A percentile compares a stretch with the other conserved stretches of the same genome.
Conservation (phyloP, 2,888 invertebrate genomes). For the Rapana venosa region DNA sequence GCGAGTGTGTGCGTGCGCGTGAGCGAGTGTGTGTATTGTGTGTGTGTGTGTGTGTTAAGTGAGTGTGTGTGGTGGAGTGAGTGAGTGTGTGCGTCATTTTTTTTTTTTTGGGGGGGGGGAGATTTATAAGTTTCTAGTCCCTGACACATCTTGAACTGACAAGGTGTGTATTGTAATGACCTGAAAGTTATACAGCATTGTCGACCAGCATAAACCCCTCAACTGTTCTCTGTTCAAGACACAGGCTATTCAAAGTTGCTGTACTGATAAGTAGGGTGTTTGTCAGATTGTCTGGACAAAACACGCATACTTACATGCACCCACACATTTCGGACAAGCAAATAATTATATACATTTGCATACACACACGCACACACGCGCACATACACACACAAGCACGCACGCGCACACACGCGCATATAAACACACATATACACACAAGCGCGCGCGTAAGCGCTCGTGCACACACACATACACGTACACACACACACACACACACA, state of each 20-base stretch:
- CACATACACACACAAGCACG: not conserved
- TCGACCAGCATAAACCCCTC: too few relatives aligned
- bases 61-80: not conserved
- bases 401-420: not conserved
- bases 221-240: too few relatives aligned
- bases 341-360: not conserved
- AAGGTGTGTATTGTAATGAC: too few relatives aligned
- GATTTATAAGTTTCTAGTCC: too few relatives aligned
- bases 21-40: not conserved
- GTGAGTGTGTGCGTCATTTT: not conserved
- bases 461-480: not conserved
- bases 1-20: not conserved
- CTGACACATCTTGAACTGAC: too few relatives aligned
- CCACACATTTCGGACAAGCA: slow-evolving; percentile 14
- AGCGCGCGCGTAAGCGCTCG: not conserved
- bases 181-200: too few relatives aligned
- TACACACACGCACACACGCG: slow-evolving; percentile 14
- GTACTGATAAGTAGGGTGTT: too few relatives aligned
- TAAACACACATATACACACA: not conserved
- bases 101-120: not conserved
- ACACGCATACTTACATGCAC: not conserved
- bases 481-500: not conserved
- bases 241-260: too few relatives aligned
- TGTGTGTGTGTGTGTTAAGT: not conserved
- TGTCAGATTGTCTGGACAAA: not conserved